Conservation (phyloP, 2,113 vertebrate genomes). For the Lethenteron camtschaticum region DNA sequence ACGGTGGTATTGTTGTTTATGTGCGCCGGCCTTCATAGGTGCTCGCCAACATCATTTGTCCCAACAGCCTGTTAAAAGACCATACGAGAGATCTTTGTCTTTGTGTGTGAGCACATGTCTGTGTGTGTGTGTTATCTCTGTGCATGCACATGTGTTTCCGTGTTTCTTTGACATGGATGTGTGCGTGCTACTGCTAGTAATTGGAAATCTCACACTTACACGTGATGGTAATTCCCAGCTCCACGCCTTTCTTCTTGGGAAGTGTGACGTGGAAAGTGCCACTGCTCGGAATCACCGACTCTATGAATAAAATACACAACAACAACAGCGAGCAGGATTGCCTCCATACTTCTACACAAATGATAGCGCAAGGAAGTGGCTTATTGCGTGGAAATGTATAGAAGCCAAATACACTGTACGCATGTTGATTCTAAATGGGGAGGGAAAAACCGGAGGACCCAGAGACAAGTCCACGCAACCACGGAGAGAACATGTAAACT, state of each 20-base stretch:
- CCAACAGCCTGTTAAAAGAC: too few species aligned
- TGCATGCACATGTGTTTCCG: neutral
- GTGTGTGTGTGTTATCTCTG: neutral
- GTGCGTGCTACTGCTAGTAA: neutral
- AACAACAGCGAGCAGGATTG: neutral
- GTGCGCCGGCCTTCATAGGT: too few species aligned
- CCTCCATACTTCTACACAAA: too few species aligned
- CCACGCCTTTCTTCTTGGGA: constrained; percentile 72
- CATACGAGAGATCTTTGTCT: neutral
- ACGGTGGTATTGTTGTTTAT: too few species aligned
- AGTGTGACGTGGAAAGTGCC: constrained; percentile 93
- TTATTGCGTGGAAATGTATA: too few species aligned
- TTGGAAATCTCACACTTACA: constrained; percentile 34
- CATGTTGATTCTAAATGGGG: too few species aligned
- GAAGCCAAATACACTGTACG: too few species aligned
- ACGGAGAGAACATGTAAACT: too few species aligned
- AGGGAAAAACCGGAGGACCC: too few species aligned
- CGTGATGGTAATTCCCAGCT: constrained; percentile 89
- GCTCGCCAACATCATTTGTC: too few species aligned
- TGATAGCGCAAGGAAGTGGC: too few species aligned
- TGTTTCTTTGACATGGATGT: neutral
- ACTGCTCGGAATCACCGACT: constrained; percentile 90
- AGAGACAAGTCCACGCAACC: too few species aligned
- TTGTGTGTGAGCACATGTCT: neutral
- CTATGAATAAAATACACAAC: constrained; percentile 17